Percentiles rank a stretch among this genome's conserved stretches.
Conservation (phyloP, 2,888 invertebrate species). For the Lepetodrilus schrolli region DNA sequence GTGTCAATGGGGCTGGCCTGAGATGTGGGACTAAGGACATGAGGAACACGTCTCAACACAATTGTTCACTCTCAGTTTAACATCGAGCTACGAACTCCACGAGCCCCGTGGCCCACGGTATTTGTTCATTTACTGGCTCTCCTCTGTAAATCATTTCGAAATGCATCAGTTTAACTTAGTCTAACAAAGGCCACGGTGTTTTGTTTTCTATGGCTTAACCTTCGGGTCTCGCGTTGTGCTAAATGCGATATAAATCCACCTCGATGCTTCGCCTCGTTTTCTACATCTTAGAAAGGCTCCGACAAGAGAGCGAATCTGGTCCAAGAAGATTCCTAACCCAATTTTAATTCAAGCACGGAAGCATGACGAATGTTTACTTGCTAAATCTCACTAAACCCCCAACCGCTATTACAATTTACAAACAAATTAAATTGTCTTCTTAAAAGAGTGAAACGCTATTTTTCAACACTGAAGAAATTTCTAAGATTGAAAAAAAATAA, state of each 20-base stretch:
- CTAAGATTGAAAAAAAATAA: background rate
- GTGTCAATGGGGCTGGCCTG: conserved; percentile 27
- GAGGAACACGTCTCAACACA: conserved; percentile 25
- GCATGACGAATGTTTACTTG: background rate
- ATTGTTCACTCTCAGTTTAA: conserved; percentile 28
- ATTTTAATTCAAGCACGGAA: conserved; percentile 8
- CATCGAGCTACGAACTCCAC: conserved; percentile 10
- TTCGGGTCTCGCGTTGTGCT: background rate
- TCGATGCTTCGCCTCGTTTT: background rate
- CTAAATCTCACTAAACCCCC: conserved; percentile 6
- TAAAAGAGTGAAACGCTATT: background rate
- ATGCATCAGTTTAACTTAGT: conserved; percentile 35
- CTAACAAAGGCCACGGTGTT: conserved; percentile 21
- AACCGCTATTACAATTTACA: background rate
- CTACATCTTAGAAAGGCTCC: background rate
- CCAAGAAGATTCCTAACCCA: background rate
- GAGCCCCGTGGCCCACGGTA: conserved; percentile 26
- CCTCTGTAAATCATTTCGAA: conserved; percentile 29
- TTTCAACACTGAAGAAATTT: background rate
- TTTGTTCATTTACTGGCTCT: conserved; percentile 30
- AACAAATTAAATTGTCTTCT: background rate
- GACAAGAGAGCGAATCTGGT: background rate
- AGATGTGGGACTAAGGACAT: conserved; percentile 1
- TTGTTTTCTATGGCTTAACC: conserved; percentile 29
- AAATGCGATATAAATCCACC: conserved; percentile 10